A percentile compares a stretch with the other conserved stretches of the same genome.
Conservation (phyloP, 2,888 invertebrate species). For the Melikaiella ostensackeni region DNA sequence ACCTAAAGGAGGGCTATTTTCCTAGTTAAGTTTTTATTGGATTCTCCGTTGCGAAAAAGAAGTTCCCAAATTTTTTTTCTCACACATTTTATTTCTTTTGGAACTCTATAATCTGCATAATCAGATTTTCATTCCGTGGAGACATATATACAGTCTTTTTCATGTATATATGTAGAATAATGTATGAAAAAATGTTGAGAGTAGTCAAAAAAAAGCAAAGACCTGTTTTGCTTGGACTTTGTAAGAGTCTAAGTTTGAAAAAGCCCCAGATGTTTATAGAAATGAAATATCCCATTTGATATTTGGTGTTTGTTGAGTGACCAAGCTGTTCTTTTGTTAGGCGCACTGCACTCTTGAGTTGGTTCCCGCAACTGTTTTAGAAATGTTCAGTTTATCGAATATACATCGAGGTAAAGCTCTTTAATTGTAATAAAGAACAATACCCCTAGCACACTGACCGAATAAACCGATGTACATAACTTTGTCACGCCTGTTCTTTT, state of each 20-base stretch:
- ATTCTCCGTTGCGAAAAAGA: neutral
- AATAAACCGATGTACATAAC: conserved; percentile 74
- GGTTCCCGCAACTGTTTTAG: conserved; percentile 75
- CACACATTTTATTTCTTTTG: neutral
- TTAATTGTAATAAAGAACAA: conserved; percentile 32
- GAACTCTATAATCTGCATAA: neutral
- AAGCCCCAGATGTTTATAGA: neutral
- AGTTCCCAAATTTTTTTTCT: neutral
- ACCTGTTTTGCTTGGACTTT: neutral
- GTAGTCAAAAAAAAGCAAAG: neutral
- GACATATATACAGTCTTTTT: conserved; percentile 17
- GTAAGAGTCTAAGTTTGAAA: neutral
- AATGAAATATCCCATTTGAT: conserved; percentile 19
- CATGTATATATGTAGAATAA: conserved; percentile 26
- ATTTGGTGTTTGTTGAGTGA: neutral
- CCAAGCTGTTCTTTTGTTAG: conserved; percentile 33
- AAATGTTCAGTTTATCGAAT: conserved; percentile 58
- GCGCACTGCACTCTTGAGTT: conserved; percentile 70
- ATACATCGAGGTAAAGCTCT: conserved; percentile 35
- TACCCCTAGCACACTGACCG: conserved; percentile 64
- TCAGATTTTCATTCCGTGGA: conserved; percentile 11
- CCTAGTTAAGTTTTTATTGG: conserved; percentile 15
- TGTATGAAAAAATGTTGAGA: conserved; percentile 12
- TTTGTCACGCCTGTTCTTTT: conserved; percentile 69
- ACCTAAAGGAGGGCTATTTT: conserved; percentile 50